These are phyloP conservation scores for Turdus rufiventris DNA, from an alignment of 2,113 vertebrate species.

Conservation along the genomic window DNA sequence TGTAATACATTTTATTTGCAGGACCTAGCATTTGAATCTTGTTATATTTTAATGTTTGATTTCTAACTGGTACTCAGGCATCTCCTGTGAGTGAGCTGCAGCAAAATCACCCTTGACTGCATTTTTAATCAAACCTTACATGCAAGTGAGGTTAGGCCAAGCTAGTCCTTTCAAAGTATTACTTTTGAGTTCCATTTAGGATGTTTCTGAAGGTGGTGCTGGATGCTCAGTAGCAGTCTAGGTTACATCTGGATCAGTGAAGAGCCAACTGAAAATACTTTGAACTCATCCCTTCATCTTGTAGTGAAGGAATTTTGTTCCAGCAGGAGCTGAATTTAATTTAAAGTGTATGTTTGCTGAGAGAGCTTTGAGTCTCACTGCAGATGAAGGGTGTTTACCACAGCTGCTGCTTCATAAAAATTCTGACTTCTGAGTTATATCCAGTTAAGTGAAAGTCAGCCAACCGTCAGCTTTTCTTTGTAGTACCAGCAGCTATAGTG, in stretches of 20 bases:
- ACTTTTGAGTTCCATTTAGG: background rate
- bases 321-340: background rate
- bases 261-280: background rate
- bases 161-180: background rate
- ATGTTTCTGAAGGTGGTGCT: background rate
- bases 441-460: background rate
- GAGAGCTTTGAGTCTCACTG: background rate
- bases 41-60: background rate
- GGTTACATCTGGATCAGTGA: background rate
- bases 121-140: background rate
- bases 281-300: background rate
- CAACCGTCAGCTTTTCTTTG: background rate
- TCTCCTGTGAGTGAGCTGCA: background rate
- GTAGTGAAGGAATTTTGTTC: background rate
- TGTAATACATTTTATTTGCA: background rate
- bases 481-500: background rate
- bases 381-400: background rate
- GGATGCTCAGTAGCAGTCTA: background rate
- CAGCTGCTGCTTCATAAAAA: background rate
- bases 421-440: background rate
- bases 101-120: background rate
- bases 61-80: background rate
- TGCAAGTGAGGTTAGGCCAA: background rate
- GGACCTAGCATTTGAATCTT: background rate
- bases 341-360: accelerated